A percentile compares a stretch with the other conserved stretches of the same genome.
These are phyloP conservation scores for Rattus norvegicus DNA, from an alignment of 2,113 vertebrate species.

Conservation along the genomic window DNA sequence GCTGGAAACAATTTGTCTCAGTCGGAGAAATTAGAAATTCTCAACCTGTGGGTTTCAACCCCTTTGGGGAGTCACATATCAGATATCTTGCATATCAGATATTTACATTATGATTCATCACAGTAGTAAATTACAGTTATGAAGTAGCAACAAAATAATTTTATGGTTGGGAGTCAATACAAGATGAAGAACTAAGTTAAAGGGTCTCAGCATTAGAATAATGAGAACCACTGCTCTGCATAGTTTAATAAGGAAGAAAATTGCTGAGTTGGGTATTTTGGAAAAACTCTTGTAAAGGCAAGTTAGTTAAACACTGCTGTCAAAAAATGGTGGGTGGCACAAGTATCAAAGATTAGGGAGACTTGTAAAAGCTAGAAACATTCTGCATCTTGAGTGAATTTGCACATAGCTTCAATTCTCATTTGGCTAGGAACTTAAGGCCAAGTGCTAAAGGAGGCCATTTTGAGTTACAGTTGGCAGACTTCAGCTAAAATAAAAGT, in stretches of 20 bases:
- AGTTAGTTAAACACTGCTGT: constrained; percentile 32
- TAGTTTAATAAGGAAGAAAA: constrained; percentile 16
- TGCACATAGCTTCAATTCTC: not conserved
- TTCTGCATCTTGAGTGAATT: constrained; percentile 21
- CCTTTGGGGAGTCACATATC: not conserved
- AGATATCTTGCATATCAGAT: not conserved
- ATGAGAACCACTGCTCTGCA: not conserved
- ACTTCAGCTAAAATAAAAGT: constrained; percentile 15
- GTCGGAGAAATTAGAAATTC: not conserved
- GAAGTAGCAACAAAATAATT: not conserved
- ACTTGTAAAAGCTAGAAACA: constrained; percentile 2
- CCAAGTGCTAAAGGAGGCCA: not conserved
- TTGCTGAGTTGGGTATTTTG: not conserved
- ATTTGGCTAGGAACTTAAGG: not conserved
- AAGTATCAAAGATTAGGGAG: not conserved
- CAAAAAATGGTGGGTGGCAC: not conserved
- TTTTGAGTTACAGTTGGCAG: not conserved
- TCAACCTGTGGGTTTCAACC: not conserved
- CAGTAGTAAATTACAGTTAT: not conserved
- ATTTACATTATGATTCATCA: not conserved
- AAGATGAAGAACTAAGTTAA: not conserved
- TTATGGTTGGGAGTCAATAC: not conserved
- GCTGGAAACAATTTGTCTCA: no score
- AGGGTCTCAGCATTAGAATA: not conserved
- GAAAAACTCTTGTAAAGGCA: not conserved